Percentiles rank a stretch among this genome's conserved stretches.
Evolutionary conservation across 2,113 vertebrate genomes (phyloP).

Genomic region (Prietella phreatophila): DNA sequence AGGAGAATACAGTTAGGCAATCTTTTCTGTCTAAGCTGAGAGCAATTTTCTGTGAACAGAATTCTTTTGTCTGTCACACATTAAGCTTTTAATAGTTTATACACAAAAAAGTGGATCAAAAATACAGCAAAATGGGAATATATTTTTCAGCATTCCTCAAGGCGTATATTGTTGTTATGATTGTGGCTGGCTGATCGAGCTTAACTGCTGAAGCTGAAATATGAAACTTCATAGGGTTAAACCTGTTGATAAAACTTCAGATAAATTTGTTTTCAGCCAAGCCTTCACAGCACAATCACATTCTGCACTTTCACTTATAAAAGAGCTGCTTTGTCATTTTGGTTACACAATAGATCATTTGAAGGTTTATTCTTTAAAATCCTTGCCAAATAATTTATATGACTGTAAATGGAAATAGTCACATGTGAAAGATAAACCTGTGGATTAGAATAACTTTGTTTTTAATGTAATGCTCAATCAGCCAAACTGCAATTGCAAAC

Average conservation of each 20-base stretch:
- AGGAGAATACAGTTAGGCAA: conserved; percentile 27
- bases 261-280: neutral
- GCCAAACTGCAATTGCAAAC: conserved; percentile 8
- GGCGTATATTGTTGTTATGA: conserved; percentile 20
- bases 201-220: conserved; percentile 21
- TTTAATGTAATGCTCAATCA: conserved; percentile 1
- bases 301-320: neutral
- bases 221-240: conserved; percentile 25
- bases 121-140: neutral
- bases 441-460: neutral
- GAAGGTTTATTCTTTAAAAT: neutral
- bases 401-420: neutral
- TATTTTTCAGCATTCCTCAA: conserved; percentile 1
- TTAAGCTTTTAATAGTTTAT: conserved; percentile 39
- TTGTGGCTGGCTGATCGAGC: conserved; percentile 26
- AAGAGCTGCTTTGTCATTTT: neutral
- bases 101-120: conserved; percentile 16
- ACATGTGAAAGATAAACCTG: neutral
- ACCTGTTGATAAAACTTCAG: conserved; percentile 26
- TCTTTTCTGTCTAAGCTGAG: conserved; percentile 26
- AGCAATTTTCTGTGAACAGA: conserved; percentile 44
- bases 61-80: conserved; percentile 30
- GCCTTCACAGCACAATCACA: neutral
- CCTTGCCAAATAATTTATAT: neutral
- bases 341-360: neutral